Conservation (phyloP, 2,797 vertebrate species). For the Ammospiza maritima region DNA sequence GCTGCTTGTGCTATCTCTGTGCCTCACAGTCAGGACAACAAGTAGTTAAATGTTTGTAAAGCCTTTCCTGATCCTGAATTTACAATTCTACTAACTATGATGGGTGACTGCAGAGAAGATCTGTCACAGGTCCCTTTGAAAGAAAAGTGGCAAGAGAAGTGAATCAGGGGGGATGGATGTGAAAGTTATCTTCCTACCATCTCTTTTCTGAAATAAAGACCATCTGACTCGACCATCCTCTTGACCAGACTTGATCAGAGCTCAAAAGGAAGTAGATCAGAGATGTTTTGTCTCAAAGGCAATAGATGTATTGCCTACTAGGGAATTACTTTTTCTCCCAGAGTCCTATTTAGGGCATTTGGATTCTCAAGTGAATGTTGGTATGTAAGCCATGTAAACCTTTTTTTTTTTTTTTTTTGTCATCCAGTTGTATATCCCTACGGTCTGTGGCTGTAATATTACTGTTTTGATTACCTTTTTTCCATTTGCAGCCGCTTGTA, state of each 20-base stretch:
- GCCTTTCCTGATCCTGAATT: not conserved
- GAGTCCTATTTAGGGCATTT: conserved; percentile 33
- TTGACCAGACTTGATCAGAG: not conserved
- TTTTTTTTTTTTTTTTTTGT: not conserved
- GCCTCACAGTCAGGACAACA: not conserved
- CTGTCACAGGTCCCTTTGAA: not conserved
- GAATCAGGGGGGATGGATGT: not conserved
- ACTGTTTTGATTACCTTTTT: not conserved
- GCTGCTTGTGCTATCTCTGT: not conserved
- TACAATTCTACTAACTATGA: accelerated
- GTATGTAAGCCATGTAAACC: conserved; percentile 8
- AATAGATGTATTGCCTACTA: not conserved
- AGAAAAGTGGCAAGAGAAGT: not conserved
- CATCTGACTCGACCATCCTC: not conserved
- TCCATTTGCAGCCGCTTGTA: not conserved
- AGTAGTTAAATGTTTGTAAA: not conserved
- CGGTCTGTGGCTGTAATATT: not conserved
- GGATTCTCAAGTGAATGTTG: not conserved
- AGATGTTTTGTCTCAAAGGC: not conserved
- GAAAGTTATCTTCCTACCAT: not conserved
- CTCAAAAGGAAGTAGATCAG: not conserved
- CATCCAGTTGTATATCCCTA: not conserved
- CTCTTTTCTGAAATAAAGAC: not conserved
- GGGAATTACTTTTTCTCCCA: not conserved
- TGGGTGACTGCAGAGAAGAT: not conserved